These are phyloP conservation scores for Crossaster papposus DNA, from an alignment of 53 echinoderm and acorn worm species.

Conservation along the genomic window DNA sequence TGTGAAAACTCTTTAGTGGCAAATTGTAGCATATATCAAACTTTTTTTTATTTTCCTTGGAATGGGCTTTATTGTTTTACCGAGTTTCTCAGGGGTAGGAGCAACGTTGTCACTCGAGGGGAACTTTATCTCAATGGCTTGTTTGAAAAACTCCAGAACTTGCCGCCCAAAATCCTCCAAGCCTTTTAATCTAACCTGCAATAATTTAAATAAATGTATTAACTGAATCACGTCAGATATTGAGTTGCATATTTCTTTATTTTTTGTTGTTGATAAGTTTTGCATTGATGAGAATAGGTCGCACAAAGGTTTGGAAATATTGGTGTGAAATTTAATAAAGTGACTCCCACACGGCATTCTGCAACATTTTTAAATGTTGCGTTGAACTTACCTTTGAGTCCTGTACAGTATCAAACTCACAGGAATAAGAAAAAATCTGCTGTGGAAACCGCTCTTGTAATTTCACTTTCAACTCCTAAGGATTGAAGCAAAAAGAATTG, in stretches of 20 bases:
- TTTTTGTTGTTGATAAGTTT: too few relatives aligned
- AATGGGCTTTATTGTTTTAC: too few relatives aligned
- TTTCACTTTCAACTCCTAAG: conserved; percentile 74
- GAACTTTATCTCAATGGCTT: conserved; percentile 79
- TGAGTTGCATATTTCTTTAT: too few relatives aligned
- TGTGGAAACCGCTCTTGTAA: conserved; percentile 69
- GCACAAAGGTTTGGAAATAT: too few relatives aligned
- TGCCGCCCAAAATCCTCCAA: conserved; percentile 79
- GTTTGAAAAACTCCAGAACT: conserved; percentile 86
- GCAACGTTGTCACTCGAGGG: conserved; percentile 39
- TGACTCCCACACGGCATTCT: too few relatives aligned
- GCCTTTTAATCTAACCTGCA: conserved; percentile 72
- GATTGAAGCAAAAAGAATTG: conserved; percentile 6
- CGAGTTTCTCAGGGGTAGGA: conserved; percentile 65
- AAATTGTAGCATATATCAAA: too few relatives aligned
- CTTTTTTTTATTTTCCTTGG: too few relatives aligned
- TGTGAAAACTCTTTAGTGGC: too few relatives aligned
- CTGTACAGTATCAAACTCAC: conserved; percentile 74
- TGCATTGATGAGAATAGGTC: too few relatives aligned
- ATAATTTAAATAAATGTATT: neutral
- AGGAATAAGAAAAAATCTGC: conserved; percentile 67
- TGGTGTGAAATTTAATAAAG: too few relatives aligned
- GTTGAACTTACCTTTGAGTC: conserved; percentile 41
- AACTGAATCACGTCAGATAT: neutral
- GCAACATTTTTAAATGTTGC: neutral